Conservation (phyloP, 2,797 vertebrate genomes). For the Melanogrammus aeglefinus region DNA sequence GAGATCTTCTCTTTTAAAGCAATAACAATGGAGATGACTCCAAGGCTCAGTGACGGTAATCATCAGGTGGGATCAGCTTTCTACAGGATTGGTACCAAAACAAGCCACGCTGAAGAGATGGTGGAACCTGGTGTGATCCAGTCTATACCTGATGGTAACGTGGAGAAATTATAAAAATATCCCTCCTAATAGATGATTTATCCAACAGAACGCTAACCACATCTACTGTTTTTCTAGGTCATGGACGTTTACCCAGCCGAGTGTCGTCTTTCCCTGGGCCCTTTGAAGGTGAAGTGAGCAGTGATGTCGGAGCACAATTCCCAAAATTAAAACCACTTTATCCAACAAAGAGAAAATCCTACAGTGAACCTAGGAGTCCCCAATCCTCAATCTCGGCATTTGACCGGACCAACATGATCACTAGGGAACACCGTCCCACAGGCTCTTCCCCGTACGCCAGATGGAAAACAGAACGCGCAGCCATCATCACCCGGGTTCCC, state of each 20-base stretch:
- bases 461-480: neutral
- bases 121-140: neutral
- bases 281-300: neutral
- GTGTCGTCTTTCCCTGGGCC: neutral
- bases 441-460: neutral
- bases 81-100: neutral
- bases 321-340: neutral
- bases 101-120: neutral
- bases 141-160: neutral
- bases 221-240: neutral
- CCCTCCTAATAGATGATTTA: neutral
- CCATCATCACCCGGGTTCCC: neutral
- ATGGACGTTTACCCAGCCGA: neutral
- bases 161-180: neutral
- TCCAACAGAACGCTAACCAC: neutral
- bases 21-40: neutral
- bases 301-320: neutral
- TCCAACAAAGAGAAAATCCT: neutral
- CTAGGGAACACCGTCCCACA: neutral
- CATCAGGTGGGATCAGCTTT: neutral
- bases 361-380: neutral
- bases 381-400: neutral
- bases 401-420: neutral
- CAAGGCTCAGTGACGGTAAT: neutral
- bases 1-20: constrained; percentile 8